A percentile compares a stretch with the other conserved stretches of the same genome.
Evolutionary conservation across 1,140 invertebrate species (phyloP).

Genomic region (Acromyrmex heyeri): DNA sequence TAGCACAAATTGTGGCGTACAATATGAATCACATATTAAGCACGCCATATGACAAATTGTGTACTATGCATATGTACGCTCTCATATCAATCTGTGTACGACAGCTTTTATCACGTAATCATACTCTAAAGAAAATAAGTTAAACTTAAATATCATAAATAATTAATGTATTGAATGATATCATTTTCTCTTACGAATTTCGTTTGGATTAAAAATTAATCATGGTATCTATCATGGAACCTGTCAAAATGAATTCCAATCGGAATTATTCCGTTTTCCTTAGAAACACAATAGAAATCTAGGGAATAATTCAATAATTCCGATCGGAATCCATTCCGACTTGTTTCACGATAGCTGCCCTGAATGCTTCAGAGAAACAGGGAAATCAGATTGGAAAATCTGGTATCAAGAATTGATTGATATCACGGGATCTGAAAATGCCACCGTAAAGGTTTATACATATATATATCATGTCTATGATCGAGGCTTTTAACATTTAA

Average conservation of each 20-base stretch:
- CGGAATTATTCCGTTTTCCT: too few relatives aligned
- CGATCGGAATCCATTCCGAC: too few relatives aligned
- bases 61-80: not conserved
- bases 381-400: constrained; percentile 9
- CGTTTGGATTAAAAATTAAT: not conserved
- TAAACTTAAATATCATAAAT: constrained; percentile 20
- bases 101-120: not conserved
- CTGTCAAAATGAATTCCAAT: too few relatives aligned
- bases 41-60: not conserved
- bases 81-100: constrained; percentile 12
- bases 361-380: not conserved
- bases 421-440: not conserved
- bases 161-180: constrained; percentile 20
- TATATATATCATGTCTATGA: not conserved
- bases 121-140: not conserved
- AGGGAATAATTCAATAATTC: too few relatives aligned
- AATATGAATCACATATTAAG: not conserved
- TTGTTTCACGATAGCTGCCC: too few relatives aligned
- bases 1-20: not conserved
- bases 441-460: not conserved
- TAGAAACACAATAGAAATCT: too few relatives aligned
- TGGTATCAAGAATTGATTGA: constrained; percentile 30
- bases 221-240: too few relatives aligned
- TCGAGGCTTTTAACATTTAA: constrained; percentile 18
- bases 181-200: not conserved